phyloP scores from a whole-genome alignment of 2,113 vertebrate genomes.

The Ophiodon elongatus region DNA sequence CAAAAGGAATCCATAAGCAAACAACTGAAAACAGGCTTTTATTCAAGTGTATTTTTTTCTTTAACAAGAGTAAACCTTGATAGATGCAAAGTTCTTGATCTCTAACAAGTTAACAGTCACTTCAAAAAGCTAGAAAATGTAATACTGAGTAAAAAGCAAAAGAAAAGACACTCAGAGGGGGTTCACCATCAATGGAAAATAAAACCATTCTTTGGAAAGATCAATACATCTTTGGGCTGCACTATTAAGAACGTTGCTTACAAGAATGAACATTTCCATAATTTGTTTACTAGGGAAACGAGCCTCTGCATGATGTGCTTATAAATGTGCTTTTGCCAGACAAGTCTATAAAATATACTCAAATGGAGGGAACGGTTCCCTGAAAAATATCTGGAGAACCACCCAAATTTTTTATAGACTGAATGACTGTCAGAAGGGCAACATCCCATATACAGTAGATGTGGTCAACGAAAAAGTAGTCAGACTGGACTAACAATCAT shows the following conservation, averaged over 20 bases:
- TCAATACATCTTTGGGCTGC: neutral
- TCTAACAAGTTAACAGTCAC: neutral
- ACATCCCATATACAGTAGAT: neutral
- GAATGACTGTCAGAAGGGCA: neutral
- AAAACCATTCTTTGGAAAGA: no score
- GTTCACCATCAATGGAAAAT: no score
- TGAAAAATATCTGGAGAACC: neutral
- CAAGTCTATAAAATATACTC: neutral
- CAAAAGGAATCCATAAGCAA: neutral
- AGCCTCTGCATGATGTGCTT: neutral
- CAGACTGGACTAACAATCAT: neutral
- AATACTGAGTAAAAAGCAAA: neutral
- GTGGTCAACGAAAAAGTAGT: neutral
- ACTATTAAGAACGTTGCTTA: neutral
- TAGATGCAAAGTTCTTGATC: neutral
- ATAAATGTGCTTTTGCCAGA: neutral
- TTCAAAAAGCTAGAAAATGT: neutral
- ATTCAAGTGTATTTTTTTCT: no score
- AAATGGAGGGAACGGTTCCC: neutral
- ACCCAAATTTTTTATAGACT: neutral
- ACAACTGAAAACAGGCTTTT: no score
- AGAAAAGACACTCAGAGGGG: no score
- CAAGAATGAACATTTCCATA: neutral
- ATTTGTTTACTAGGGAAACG: neutral
- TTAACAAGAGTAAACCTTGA: no score